Conservation (phyloP, 2,888 invertebrate species). For the Archaeoteleia sp. region DNA sequence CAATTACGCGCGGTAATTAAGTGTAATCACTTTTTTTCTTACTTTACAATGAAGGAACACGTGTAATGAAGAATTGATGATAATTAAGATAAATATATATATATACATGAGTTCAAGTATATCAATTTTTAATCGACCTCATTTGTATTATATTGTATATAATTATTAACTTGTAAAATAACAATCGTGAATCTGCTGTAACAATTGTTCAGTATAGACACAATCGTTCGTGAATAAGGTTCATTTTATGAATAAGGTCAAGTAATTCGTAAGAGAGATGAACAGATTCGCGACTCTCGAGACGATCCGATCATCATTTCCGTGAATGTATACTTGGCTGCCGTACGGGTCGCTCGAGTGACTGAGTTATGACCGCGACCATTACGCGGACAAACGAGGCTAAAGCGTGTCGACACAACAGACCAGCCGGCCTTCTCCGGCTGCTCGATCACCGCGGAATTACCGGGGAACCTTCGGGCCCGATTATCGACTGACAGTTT, state of each 20-base stretch:
- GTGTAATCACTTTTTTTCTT: neutral
- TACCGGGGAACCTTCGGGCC: constrained; percentile 41
- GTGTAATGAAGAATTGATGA: constrained; percentile 23
- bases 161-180: too few relatives aligned
- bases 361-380: constrained; percentile 65
- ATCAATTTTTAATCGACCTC: too few relatives aligned
- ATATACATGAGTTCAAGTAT: too few relatives aligned
- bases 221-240: too few relatives aligned
- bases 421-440: constrained; percentile 34
- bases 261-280: too few relatives aligned
- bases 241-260: too few relatives aligned
- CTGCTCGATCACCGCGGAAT: constrained; percentile 33
- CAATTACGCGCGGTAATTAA: constrained; percentile 31
- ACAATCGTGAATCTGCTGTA: too few relatives aligned
- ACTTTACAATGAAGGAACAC: constrained; percentile 9
- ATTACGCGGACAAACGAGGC: constrained; percentile 69
- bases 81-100: constrained; percentile 34
- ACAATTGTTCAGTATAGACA: too few relatives aligned
- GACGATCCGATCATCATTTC: constrained; percentile 57
- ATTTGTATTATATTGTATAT: too few relatives aligned
- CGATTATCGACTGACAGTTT: constrained; percentile 59
- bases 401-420: constrained; percentile 68
- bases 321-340: constrained; percentile 52
- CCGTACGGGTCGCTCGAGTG: constrained; percentile 44
- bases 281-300: neutral